Percentiles rank a stretch among this genome's conserved stretches.
phyloP scores from a whole-genome alignment of 2,113 vertebrate species.

The Papio anubis region DNA sequence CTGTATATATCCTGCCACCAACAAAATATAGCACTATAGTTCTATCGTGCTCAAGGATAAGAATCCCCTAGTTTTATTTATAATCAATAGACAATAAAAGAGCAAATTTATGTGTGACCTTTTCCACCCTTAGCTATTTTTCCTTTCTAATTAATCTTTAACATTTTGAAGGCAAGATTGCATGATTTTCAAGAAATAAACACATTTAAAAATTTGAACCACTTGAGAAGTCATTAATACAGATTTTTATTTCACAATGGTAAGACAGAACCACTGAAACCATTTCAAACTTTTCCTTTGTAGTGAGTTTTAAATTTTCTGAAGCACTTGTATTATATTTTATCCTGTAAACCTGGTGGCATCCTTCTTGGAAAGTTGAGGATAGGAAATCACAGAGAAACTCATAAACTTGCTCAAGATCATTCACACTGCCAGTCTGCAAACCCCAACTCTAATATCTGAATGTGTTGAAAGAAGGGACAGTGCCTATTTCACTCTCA shows the following conservation, averaged over 20 bases:
- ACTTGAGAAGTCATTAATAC: neutral
- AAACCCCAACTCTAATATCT: neutral
- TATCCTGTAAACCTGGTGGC: neutral
- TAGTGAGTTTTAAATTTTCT: neutral
- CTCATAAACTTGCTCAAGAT: neutral
- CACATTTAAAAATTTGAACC: neutral
- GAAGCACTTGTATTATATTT: neutral
- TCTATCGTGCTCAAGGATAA: neutral
- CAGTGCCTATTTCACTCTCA: neutral
- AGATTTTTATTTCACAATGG: neutral
- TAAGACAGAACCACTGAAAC: neutral
- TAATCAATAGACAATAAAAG: no score
- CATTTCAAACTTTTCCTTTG: neutral
- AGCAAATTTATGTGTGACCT: neutral
- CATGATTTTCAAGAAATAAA: neutral
- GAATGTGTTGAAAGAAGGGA: neutral
- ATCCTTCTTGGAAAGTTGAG: neutral
- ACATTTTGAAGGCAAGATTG: neutral
- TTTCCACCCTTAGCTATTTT: neutral
- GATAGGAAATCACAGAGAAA: neutral
- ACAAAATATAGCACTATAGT: no score
- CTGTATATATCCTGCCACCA: no score
- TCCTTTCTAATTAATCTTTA: neutral
- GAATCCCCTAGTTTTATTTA: neutral
- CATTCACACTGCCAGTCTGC: neutral